These are phyloP conservation scores for Thecocarcelia acutangulata DNA, from an alignment of 2,888 invertebrate species.

Conservation along the genomic window DNA sequence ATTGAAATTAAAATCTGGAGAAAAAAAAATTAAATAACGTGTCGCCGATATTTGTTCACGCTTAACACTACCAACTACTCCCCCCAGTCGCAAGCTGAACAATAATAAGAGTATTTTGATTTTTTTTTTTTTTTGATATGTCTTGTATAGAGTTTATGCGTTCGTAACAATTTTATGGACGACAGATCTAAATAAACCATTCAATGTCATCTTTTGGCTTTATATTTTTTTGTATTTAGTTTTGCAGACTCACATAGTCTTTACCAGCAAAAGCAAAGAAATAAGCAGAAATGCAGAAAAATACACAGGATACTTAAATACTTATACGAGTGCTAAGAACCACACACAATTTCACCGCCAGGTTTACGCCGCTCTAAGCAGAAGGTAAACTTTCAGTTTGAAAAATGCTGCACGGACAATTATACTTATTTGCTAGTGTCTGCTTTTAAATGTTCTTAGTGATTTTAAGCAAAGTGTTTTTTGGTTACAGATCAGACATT, in stretches of 20 bases:
- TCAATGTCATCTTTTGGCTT: conserved; percentile 68
- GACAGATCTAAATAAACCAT: conserved; percentile 71
- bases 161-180: conserved; percentile 67
- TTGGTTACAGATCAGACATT: conserved; percentile 18
- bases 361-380: conserved; percentile 52
- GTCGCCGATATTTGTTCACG: conserved; percentile 67
- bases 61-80: conserved; percentile 40
- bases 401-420: conserved; percentile 31
- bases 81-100: background rate
- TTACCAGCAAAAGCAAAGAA: conserved; percentile 11
- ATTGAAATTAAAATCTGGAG: conserved; percentile 53
- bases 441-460: conserved; percentile 29
- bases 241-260: conserved; percentile 45
- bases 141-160: conserved; percentile 64
- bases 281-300: background rate
- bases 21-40: conserved; percentile 51
- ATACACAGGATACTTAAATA: background rate
- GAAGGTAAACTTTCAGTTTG: conserved; percentile 37
- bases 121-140: conserved; percentile 22
- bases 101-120: conserved; percentile 46
- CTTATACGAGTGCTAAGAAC: conserved; percentile 45
- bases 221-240: conserved; percentile 50
- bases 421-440: conserved; percentile 27
- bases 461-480: conserved; percentile 54
- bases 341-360: conserved; percentile 64